Conservation (phyloP, 2,888 invertebrate species). For the Willowsia nigromaculata region DNA sequence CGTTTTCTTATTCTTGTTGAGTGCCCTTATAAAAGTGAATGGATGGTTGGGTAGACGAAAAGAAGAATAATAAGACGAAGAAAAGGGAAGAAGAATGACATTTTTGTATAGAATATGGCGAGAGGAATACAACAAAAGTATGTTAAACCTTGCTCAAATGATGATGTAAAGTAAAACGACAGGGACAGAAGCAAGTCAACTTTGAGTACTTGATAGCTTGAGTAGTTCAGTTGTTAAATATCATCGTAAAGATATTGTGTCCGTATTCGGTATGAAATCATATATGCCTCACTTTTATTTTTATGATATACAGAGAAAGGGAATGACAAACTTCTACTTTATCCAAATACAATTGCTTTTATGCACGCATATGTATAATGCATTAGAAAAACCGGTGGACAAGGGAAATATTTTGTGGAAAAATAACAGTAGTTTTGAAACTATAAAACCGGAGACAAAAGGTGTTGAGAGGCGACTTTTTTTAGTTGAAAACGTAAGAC, state of each 20-base stretch:
- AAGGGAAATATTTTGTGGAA: not conserved
- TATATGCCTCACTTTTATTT: not conserved
- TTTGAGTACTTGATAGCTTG: not conserved
- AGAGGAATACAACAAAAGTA: not conserved
- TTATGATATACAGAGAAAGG: not conserved
- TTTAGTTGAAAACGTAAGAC: not conserved
- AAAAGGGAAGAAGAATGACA: not conserved
- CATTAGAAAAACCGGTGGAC: not conserved
- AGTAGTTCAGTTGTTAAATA: not conserved
- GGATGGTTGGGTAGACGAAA: not conserved
- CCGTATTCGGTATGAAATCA: not conserved
- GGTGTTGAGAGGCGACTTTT: not conserved
- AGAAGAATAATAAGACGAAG: not conserved
- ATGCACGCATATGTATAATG: not conserved
- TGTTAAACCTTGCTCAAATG: not conserved
- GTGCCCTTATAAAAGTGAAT: constrained; percentile 24
- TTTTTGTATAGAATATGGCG: not conserved
- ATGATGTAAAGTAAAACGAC: not conserved
- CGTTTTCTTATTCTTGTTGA: not conserved
- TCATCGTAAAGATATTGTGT: not conserved
- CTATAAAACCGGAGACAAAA: not conserved
- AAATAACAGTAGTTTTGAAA: not conserved
- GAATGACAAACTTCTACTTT: not conserved
- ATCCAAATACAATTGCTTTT: not conserved
- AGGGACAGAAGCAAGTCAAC: not conserved